Evolutionary conservation across 2,113 vertebrate genomes (phyloP).

Genomic region (Henicopernis longicauda): DNA sequence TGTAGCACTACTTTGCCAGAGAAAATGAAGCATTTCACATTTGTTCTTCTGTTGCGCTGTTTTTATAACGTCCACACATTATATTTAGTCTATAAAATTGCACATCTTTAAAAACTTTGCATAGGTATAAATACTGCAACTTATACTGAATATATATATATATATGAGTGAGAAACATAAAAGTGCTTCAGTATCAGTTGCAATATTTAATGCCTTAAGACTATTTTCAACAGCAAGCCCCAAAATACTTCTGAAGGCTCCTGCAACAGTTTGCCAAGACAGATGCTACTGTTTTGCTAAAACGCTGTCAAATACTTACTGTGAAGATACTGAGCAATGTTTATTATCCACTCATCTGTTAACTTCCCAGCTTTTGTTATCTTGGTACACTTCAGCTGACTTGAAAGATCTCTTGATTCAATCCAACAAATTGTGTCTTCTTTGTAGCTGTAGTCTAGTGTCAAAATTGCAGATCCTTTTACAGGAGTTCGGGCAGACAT

Average conservation of each 20-base stretch:
- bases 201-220: not conserved
- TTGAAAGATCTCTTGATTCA: constrained; percentile 80
- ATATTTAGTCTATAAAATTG: not conserved
- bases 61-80: not conserved
- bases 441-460: constrained; percentile 83
- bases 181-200: not conserved
- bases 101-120: not conserved
- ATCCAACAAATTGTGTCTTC: constrained; percentile 89
- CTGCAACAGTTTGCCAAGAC: not conserved
- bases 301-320: constrained; percentile 73
- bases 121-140: not conserved
- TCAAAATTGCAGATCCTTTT: constrained; percentile 79
- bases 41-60: not conserved
- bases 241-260: not conserved
- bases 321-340: constrained; percentile 81
- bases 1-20: not conserved
- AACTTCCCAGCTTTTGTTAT: constrained; percentile 75
- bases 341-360: constrained; percentile 80
- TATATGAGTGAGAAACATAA: not conserved
- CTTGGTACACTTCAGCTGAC: constrained; percentile 83
- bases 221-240: not conserved
- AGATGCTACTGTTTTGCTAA: not conserved
- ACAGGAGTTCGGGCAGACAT: constrained; percentile 68
- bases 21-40: not conserved
- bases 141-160: not conserved